Conservation (phyloP, 2,797 vertebrate species). For the Gymnocypris eckloni region DNA sequence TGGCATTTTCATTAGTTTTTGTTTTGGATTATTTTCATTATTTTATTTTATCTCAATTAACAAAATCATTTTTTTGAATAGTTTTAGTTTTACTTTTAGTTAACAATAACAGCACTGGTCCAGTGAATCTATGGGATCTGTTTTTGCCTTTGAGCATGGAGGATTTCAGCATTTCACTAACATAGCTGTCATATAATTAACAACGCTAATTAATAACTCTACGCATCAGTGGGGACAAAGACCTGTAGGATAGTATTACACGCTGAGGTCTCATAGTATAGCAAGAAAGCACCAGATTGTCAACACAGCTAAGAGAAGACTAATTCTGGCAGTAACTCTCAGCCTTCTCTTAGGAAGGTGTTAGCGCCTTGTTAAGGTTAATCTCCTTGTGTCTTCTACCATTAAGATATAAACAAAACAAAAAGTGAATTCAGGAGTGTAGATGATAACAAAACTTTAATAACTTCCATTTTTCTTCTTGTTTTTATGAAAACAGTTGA, state of each 20-base stretch:
- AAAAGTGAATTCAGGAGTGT: not conserved
- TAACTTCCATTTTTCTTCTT: not conserved
- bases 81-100: not conserved
- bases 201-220: constrained; percentile 38
- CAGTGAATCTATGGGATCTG: not conserved
- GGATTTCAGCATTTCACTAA: constrained; percentile 33
- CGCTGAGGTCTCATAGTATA: constrained; percentile 10
- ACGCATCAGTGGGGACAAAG: not conserved
- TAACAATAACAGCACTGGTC: not conserved
- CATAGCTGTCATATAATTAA: constrained; percentile 39
- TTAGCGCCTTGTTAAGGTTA: constrained; percentile 70
- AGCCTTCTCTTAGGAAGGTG: constrained; percentile 57
- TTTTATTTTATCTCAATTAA: not conserved
- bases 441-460: not conserved
- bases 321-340: constrained; percentile 36
- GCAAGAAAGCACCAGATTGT: constrained; percentile 1
- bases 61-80: not conserved
- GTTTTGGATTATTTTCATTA: not conserved
- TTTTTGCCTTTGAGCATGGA: constrained; percentile 10
- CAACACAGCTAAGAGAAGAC: constrained; percentile 19
- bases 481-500: constrained; percentile 4
- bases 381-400: constrained; percentile 62
- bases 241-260: constrained; percentile 27
- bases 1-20: not conserved
- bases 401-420: constrained; percentile 42